Base-by-base conservation (phyloP, 2,113 vertebrate genomes). In the Epinephelus moara region DNA sequence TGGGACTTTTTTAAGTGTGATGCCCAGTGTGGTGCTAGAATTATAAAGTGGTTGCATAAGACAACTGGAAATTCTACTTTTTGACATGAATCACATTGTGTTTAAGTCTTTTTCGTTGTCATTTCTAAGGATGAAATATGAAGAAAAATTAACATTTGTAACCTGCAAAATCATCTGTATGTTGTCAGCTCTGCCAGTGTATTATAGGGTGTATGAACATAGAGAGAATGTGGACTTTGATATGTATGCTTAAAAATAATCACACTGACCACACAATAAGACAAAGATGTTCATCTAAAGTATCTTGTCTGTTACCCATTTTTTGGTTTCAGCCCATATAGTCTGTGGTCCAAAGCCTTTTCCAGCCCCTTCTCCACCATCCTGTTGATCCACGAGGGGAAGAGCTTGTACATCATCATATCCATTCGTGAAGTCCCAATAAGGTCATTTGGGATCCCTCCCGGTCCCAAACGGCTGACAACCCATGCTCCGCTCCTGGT, bases 401-500 rank as follows among this genome's bases (percentile, higher is more conserved):
- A 78, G 15, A 95, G 91, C 3, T 86, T 94, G n/a, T 19, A 33
- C 42, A 94, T 88, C 18, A 94, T 69, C 91, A 94, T 85, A 78
- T 96, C 94, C 91, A 94, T 88, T 0, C 85, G 56, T 42, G 90
- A 90, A 1, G 0, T 62, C 19, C 30, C 33, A 19, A 85, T 0
- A 0, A 87, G 25, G 53, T 89, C 86, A 14, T 0, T 0, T 3
- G 97, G 98, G 45, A 96, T 92, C 7, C 98, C 96, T 0, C 88
- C 81, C 1, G 83, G 80, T 4, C 82, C 95, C 3, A 97, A 91
- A 0, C 97, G 96, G 57, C 96, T 90, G 10, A 96, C 0, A 21
- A 99, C 56, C 97, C 98, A 99, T 0, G 96, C 89, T 0, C 98
- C 97, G 47, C 95, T 95, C 62, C 96, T 95, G 4, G 97, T 97